These are phyloP conservation scores for Nothoprocta pentlandii DNA, from an alignment of 2,113 vertebrate genomes.

Conservation along the genomic window DNA sequence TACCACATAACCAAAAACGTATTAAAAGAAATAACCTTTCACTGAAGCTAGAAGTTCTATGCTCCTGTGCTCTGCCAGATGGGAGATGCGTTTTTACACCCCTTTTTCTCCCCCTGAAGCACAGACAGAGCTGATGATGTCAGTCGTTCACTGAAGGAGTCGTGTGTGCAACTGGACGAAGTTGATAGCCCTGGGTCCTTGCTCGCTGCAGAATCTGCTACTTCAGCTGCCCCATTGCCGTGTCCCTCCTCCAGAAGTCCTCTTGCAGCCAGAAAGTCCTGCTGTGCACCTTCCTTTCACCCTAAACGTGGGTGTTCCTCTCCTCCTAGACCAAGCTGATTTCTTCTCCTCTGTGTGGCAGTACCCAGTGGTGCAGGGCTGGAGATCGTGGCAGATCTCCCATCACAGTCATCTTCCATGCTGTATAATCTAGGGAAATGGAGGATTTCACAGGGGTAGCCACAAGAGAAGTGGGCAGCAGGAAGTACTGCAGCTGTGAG, in stretches of 20 bases:
- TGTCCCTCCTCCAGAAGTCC: too few species aligned
- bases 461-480: too few species aligned
- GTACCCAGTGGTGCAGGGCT: background rate
- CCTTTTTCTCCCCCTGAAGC: background rate
- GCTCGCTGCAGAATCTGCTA: too few species aligned
- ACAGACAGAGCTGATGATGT: background rate
- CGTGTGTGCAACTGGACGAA: background rate
- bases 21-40: background rate
- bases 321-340: background rate
- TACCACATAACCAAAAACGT: background rate
- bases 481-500: too few species aligned
- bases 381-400: background rate
- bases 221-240: too few species aligned
- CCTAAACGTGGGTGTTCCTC: too few species aligned
- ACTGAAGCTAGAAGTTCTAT: background rate
- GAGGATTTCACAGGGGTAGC: too few species aligned
- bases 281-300: too few species aligned
- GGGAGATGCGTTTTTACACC: background rate
- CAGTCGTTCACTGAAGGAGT: background rate
- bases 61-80: background rate
- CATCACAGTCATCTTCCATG: too few species aligned
- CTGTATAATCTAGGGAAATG: too few species aligned
- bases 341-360: background rate
- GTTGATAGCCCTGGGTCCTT: too few species aligned
- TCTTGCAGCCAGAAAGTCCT: too few species aligned